Evolutionary conservation across 2,888 invertebrate species (phyloP), one percentile per base, ranked within the genome.

Genomic region (Ligdia adustata): DNA sequence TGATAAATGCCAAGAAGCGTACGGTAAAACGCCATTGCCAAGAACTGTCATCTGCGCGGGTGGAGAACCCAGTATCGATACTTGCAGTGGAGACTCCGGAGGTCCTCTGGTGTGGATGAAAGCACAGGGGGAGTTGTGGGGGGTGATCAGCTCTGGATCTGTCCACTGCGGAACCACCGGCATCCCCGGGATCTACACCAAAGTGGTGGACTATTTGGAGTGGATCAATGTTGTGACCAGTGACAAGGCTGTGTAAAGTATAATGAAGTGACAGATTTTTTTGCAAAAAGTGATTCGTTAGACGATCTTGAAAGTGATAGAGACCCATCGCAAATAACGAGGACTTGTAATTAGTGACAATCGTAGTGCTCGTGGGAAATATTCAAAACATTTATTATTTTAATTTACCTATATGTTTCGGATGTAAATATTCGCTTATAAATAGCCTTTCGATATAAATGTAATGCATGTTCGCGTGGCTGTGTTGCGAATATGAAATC

Each of bases 31-130:
- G 0, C 34, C 47, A 1, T 31, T 82, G 0, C 76, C 80, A 0
- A 38, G 66, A 0, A 57, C 66, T 9, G 51, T 64, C 0, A 71
- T 83, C 4, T 83, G 83, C 15, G 83, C 84, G 0, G 83, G 83
- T 0, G 83, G 82, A 0, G 54, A 68, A 39, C 52, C 57, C 0
- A 70, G 65, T 0, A 44, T 76, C 0, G 83, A 83, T 12, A 77
- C 79, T 0, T 83, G 83, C 51, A 62, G 68, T 2, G 83, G 83
- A 0, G 84, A 83, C 42, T 82, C 82, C 0, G 83, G 83, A 0
- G 82, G 83, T 0, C 84, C 83, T 1, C 38, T 83, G 0, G 64
- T 72, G 1, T 68, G 68, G 57, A 27, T 62, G 5, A 63, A 58
- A 7, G 52, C 60, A 0, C 62, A 40, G 2, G 61, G 57, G 0